These are phyloP conservation scores for Oreochromis niloticus DNA, from an alignment of 2,113 vertebrate genomes.

Conservation along the genomic window DNA sequence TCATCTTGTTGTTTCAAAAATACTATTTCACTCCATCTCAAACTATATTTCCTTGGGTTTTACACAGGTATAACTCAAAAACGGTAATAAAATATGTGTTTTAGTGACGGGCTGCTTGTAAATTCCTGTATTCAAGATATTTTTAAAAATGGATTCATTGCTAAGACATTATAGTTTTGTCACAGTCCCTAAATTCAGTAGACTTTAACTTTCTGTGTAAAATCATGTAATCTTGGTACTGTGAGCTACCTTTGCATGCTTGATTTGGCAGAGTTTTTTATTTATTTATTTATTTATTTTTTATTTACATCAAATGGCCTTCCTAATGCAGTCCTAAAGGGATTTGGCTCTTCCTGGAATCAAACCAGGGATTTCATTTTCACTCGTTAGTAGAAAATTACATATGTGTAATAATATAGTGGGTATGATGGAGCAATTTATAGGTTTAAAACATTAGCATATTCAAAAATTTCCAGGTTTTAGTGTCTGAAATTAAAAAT, in stretches of 20 bases:
- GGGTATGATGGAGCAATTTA: too few species aligned
- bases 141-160: neutral
- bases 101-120: neutral
- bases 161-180: neutral
- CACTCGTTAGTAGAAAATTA: too few species aligned
- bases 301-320: too few species aligned
- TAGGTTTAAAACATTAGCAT: too few species aligned
- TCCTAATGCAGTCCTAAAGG: too few species aligned
- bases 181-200: neutral
- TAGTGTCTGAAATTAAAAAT: neutral
- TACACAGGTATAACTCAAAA: neutral
- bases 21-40: neutral
- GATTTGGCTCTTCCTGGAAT: too few species aligned
- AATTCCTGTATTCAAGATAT: neutral
- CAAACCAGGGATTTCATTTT: too few species aligned
- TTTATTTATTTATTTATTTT: too few species aligned
- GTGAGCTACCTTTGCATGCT: too few species aligned
- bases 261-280: too few species aligned
- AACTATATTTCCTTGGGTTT: neutral
- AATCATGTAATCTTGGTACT: neutral
- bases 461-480: neutral
- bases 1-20: neutral
- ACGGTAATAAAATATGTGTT: rapidly evolving
- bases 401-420: too few species aligned
- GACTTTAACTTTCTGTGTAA: neutral